Evolutionary conservation across 64 coral and sea anemone genomes (phyloP), one percentile per base, ranked within the genome.

Genomic region (Platygyra sinensis): DNA sequence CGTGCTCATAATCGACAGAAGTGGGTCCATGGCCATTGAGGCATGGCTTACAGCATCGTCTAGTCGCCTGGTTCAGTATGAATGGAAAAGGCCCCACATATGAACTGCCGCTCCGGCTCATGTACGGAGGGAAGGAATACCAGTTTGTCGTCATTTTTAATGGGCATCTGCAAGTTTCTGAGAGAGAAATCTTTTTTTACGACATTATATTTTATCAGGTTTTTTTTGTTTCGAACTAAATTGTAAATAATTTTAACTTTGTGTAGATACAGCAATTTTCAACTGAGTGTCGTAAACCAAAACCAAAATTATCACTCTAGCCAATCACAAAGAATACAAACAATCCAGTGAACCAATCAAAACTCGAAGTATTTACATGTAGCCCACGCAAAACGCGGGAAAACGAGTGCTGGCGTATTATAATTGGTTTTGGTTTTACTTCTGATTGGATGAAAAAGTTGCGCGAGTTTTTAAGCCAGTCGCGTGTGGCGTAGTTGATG

Each of bases 101-200:
- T 10, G 76, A 79, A 57, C 49, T 29, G 10, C 20, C 51, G 6
- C 30, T 10, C 10, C 20, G 20, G 11, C 3, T 79, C 22, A 79
- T 79, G n/a, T 79, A 79, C 5, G 76, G 76, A 51, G 46, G 19
- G n/a, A 79, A 15, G 46, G 76, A 79, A 46, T 79, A 28, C 76
- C 76, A 79, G 27, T 79, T 79, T 5, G 76, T 79, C 20, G 51
- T 79, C 46, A 79, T 55, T 55, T 27, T 25, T 28, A 30, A 4
- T 10, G 76, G 76, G 28, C 76, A 79, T 28, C 22, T 79, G 76
- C 76, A 79, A 29, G 76, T 79, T 79, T 59, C 76, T 79, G n/a
- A 55, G 55, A 79, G 20, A 51, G 11, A 10, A 30, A 55, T 18
- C 19, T 22, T 19, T 17, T 19, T 18, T 65, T 19, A 65, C 24